Evolutionary conservation across 2,113 vertebrate species (phyloP).

Genomic region (Hucho hucho): DNA sequence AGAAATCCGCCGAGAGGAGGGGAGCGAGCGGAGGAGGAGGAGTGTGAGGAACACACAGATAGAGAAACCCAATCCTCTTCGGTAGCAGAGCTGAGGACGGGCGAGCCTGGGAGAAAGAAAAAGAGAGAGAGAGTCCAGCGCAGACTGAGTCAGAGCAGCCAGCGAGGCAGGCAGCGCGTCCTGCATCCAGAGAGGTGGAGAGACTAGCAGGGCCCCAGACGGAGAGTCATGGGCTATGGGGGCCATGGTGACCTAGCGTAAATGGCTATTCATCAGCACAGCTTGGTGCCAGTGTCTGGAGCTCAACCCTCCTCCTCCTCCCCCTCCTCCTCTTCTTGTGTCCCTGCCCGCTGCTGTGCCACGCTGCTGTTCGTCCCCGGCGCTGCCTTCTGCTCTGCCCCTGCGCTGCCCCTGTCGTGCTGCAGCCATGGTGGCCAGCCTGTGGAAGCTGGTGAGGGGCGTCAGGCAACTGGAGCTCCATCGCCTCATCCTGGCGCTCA

Average conservation of each 20-base stretch:
- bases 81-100: conserved; percentile 6
- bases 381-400: conserved; percentile 53
- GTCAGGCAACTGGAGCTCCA: conserved; percentile 96
- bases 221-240: conserved; percentile 80
- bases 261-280: conserved; percentile 82
- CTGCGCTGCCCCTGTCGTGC: conserved; percentile 48
- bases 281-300: conserved; percentile 70
- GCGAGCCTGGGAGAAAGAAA: conserved; percentile 1
- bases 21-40: conserved; percentile 10
- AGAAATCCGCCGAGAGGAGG: conserved; percentile 5
- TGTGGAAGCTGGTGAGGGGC: conserved; percentile 90
- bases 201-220: neutral
- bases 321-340: conserved; percentile 6
- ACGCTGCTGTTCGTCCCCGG: conserved; percentile 40
- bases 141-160: neutral
- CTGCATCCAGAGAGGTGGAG: neutral
- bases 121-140: conserved; percentile 2
- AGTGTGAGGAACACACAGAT: conserved; percentile 10
- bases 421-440: conserved; percentile 79
- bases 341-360: conserved; percentile 42
- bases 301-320: conserved; percentile 67
- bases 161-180: neutral
- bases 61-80: conserved; percentile 45
- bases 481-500: conserved; percentile 91
- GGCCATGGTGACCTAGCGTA: conserved; percentile 96